These are phyloP conservation scores for Syrmaticus mikado DNA, from an alignment of 2,113 vertebrate genomes.

Conservation along the genomic window DNA sequence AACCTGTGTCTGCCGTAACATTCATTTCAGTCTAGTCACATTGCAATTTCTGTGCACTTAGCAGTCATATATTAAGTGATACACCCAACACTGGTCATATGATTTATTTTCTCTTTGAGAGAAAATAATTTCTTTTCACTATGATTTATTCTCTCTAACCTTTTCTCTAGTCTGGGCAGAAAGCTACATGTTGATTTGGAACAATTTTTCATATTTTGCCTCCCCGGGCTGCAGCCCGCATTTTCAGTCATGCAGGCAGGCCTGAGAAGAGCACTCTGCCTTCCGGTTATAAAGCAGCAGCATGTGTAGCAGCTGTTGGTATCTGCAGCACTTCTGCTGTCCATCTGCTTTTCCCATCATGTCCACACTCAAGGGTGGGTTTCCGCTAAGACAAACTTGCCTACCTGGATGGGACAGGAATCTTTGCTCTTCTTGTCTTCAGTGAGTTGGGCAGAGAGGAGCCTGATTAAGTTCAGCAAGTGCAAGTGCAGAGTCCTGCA, in stretches of 20 bases:
- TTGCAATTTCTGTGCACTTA: not conserved
- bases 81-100: not conserved
- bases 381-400: not conserved
- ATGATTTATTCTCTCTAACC: not conserved
- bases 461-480: too few species aligned
- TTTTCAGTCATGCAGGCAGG: not conserved
- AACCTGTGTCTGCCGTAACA: not conserved
- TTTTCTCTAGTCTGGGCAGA: not conserved
- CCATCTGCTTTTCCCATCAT: not conserved
- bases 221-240: too few species aligned
- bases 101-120: not conserved
- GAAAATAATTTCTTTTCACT: not conserved
- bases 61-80: not conserved
- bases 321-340: not conserved
- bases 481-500: too few species aligned
- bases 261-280: not conserved
- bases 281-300: too few species aligned
- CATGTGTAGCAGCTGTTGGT: not conserved
- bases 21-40: not conserved
- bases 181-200: not conserved
- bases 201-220: not conserved
- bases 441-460: too few species aligned
- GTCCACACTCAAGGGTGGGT: too few species aligned
- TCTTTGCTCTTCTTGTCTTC: not conserved
- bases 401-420: not conserved